These are phyloP conservation scores for Heliconius erato DNA, from an alignment of 2,888 invertebrate genomes.

Conservation along the genomic window DNA sequence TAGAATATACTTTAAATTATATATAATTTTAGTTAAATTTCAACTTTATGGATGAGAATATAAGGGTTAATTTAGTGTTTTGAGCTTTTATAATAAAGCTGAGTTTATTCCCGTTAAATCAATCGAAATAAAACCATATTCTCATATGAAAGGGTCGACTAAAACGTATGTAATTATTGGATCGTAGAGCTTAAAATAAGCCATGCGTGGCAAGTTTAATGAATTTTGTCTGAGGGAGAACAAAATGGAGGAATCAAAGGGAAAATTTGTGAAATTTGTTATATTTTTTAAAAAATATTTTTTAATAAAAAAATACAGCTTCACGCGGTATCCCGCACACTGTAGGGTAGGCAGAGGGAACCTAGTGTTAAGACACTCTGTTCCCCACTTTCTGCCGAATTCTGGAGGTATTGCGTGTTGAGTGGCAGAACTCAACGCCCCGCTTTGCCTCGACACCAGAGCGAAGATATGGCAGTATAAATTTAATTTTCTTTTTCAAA, in stretches of 20 bases:
- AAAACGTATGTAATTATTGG: conserved; percentile 84
- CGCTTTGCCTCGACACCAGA: too few relatives aligned
- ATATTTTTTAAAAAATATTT: background rate
- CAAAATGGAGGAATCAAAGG: conserved; percentile 54
- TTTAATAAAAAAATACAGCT: too few relatives aligned
- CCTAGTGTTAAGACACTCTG: too few relatives aligned
- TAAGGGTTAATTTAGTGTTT: conserved; percentile 45
- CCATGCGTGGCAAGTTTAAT: conserved; percentile 80
- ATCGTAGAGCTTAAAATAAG: conserved; percentile 71
- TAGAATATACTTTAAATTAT: conserved; percentile 56
- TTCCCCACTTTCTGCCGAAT: too few relatives aligned
- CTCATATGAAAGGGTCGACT: conserved; percentile 81
- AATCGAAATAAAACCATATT: conserved; percentile 82
- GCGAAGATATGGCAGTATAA: too few relatives aligned
- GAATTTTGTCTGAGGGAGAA: conserved; percentile 73
- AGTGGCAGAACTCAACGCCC: too few relatives aligned
- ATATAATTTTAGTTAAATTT: conserved; percentile 31
- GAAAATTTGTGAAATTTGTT: conserved; percentile 35
- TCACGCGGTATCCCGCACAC: too few relatives aligned
- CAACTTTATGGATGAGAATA: background rate
- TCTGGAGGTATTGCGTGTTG: too few relatives aligned
- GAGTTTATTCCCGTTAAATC: conserved; percentile 57
- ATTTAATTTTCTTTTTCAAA: too few relatives aligned
- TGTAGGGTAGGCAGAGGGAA: too few relatives aligned
- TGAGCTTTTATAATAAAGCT: conserved; percentile 12